These are phyloP conservation scores for Plagodis pulveraria DNA, from an alignment of 2,888 invertebrate genomes.

Conservation along the genomic window DNA sequence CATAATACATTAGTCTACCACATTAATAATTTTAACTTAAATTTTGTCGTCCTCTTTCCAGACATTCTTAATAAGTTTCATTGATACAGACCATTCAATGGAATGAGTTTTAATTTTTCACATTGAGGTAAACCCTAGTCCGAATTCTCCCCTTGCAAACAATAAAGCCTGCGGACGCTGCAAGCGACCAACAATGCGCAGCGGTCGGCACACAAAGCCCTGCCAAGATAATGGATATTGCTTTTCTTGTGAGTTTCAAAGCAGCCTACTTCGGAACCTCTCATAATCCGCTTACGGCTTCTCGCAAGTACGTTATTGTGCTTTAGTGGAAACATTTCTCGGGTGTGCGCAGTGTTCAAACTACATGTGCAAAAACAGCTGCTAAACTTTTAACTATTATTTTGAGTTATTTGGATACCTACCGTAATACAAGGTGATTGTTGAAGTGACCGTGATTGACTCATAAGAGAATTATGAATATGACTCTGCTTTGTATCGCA, in stretches of 20 bases:
- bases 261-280: conserved; percentile 81
- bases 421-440: no score
- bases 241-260: conserved; percentile 82
- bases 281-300: conserved; percentile 81
- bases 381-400: conserved; percentile 2
- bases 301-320: conserved; percentile 75
- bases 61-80: no score
- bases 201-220: conserved; percentile 71
- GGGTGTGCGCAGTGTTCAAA: conserved; percentile 47
- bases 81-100: conserved; percentile 7
- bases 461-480: no score
- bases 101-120: conserved; percentile 43
- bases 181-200: conserved; percentile 68
- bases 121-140: conserved; percentile 44
- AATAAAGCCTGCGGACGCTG: conserved; percentile 58
- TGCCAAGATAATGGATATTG: conserved; percentile 82
- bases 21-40: not conserved
- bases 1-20: no score
- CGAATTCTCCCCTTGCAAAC: conserved; percentile 54
- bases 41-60: no score
- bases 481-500: no score
- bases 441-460: no score
- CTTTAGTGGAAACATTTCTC: conserved; percentile 74
- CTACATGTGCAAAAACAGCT: conserved; percentile 9
- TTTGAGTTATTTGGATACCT: no score